Evolutionary conservation across 2,888 invertebrate species (phyloP), one percentile per base, ranked within the genome.

Genomic region (Andrena fulva): DNA sequence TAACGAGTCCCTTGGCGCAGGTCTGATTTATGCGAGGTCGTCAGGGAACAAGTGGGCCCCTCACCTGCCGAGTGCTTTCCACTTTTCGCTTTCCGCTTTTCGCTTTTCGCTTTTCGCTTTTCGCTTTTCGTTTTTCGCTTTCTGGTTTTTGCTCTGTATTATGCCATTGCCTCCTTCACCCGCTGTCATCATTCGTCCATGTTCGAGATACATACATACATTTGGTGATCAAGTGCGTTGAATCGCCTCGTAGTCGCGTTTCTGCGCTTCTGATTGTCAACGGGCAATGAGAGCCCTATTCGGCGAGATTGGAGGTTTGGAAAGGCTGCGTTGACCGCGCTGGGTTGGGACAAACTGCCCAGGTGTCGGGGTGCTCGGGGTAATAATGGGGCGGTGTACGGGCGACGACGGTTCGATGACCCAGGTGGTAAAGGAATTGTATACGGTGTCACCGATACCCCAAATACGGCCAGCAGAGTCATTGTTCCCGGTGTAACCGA

Each of bases 391-490:
- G 71, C 54, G 54, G 71, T 67, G 71, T 33, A 64, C 72, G 48
- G 54, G 24, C 20, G 67, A 24, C 56, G 69, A 73, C 67, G 63
- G 71, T 78, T 75, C 85, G 76, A 75, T 89, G 82, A 86, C 87
- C 90, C 91, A 91, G 90, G 88, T 91, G 92, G 88, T 71, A 69
- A 66, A 76, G 79, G 77, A 78, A 90, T 89, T 90, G 90, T 91
- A 77, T 84, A 77, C 81, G 72, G 86, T 91, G 92, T 89, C 90
- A 92, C 89, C 87, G 91, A 90, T 91, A 92, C 88, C 88, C 90
- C 86, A 92, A 92, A 91, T 90, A 92, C 87, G 85, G 87, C 85
- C 87, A 73, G 48, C 86, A 50, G 63, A 70, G 71, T 77, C 84
- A 91, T 91, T 92, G 90, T 90, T 87, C 87, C 64, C 52, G 68